phyloP scores from a whole-genome alignment of 2,797 vertebrate genomes.

The Tolypeutes matacus region DNA sequence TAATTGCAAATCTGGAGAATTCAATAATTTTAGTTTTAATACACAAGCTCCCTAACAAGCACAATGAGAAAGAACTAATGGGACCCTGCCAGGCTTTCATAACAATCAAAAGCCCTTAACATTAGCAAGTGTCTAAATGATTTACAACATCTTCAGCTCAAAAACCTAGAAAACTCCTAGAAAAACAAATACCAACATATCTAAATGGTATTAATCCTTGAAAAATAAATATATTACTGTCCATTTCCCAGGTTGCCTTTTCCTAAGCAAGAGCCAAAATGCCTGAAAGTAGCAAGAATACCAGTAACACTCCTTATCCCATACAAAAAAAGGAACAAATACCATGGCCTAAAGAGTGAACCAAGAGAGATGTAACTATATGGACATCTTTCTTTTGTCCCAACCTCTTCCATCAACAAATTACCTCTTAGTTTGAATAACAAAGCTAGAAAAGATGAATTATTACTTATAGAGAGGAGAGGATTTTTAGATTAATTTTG shows the following conservation, averaged over 20 bases:
- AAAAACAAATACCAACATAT: slow-evolving; percentile 24
- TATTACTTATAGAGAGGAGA: neutral
- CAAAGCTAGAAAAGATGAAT: neutral
- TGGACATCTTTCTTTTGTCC: neutral
- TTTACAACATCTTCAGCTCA: neutral
- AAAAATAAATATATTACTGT: neutral
- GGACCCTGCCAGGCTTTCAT: neutral
- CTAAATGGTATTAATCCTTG: neutral
- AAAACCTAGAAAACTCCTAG: neutral
- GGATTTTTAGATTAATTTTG: neutral
- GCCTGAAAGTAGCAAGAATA: neutral
- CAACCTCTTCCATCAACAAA: neutral
- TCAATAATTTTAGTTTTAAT: neutral
- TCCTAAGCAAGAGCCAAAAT: neutral
- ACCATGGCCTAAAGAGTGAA: neutral
- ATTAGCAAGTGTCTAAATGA: neutral
- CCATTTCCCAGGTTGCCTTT: neutral
- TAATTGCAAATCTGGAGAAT: neutral
- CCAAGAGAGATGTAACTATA: neutral
- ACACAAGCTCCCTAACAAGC: neutral
- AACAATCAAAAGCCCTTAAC: neutral
- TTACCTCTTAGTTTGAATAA: neutral
- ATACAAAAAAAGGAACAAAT: neutral
- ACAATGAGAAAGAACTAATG: neutral
- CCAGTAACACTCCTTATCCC: neutral